Conservation (phyloP, 1,140 invertebrate species). For the Pseudomyrmex flavicornis region DNA sequence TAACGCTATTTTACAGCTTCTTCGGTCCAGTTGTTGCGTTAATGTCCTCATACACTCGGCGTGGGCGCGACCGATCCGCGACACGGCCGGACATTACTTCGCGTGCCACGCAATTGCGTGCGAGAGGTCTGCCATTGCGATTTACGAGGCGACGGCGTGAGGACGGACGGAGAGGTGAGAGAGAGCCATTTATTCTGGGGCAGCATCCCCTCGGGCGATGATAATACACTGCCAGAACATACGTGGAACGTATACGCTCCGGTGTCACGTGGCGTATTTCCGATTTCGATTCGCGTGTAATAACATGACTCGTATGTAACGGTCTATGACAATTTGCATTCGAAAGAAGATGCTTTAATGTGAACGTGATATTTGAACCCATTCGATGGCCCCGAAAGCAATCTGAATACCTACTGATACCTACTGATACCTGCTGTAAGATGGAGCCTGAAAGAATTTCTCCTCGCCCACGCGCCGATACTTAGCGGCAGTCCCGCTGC, state of each 20-base stretch:
- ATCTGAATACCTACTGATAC: constrained; percentile 32
- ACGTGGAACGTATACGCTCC: not conserved
- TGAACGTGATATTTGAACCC: constrained; percentile 13
- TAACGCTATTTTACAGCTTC: constrained; percentile 70
- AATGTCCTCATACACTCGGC: constrained; percentile 70
- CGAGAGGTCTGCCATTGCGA: constrained; percentile 52
- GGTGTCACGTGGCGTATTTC: not conserved
- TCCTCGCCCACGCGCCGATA: constrained; percentile 71
- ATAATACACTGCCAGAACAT: constrained; percentile 1
- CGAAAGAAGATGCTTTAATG: constrained; percentile 1
- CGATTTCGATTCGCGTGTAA: not conserved
- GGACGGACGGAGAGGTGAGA: constrained; percentile 42
- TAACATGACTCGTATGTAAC: too few species aligned
- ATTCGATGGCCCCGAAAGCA: constrained; percentile 50
- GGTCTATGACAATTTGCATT: not conserved
- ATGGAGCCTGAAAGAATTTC: constrained; percentile 12
- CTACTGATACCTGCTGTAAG: constrained; percentile 53
- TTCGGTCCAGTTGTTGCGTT: constrained; percentile 74
- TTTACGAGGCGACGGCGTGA: constrained; percentile 53
- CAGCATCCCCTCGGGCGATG: constrained; percentile 32
- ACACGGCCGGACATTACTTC: constrained; percentile 75
- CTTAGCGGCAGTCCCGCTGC: constrained; percentile 69
- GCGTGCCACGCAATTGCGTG: constrained; percentile 73
- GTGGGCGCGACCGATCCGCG: constrained; percentile 75
- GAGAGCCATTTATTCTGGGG: constrained; percentile 56